Evolutionary conservation across 2,888 invertebrate genomes (phyloP).

Genomic region (Cryptocheilus praepositus): DNA sequence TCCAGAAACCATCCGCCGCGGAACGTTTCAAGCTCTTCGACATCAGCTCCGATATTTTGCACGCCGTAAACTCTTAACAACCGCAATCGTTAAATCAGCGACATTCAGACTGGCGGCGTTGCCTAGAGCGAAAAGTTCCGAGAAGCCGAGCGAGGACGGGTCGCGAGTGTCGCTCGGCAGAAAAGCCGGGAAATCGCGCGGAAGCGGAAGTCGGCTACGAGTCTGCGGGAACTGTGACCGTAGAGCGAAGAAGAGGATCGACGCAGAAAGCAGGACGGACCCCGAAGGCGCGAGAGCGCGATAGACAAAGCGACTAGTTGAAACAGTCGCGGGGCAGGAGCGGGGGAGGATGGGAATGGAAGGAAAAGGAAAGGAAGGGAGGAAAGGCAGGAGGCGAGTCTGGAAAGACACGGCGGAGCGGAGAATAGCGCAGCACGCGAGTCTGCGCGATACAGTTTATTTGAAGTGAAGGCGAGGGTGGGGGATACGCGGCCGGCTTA

Average conservation of each 20-base stretch:
- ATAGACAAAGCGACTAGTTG: constrained; percentile 1
- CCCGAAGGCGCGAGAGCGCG: constrained; percentile 17
- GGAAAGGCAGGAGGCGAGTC: constrained; percentile 23
- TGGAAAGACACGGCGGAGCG: constrained; percentile 7
- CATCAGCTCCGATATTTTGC: too few relatives aligned
- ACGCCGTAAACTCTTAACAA: too few relatives aligned
- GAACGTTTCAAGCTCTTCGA: too few relatives aligned
- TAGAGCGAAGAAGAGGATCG: constrained; percentile 1
- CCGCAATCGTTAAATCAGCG: too few relatives aligned
- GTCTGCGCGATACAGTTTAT: constrained; percentile 66
- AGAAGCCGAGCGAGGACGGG: too few relatives aligned
- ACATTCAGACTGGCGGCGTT: too few relatives aligned
- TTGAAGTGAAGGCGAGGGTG: constrained; percentile 40
- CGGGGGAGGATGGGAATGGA: constrained; percentile 9
- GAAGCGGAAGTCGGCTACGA: constrained; percentile 2
- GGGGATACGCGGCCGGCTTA: constrained; percentile 39
- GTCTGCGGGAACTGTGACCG: neutral
- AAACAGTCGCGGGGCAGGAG: constrained; percentile 5
- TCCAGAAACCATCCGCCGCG: too few relatives aligned
- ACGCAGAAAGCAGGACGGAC: too few relatives aligned
- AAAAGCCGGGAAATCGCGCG: constrained; percentile 6
- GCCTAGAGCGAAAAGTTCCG: too few relatives aligned
- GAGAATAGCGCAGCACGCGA: constrained; percentile 32
- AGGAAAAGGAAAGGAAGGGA: constrained; percentile 12
- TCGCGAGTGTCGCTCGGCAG: neutral